Evolutionary conservation across 1,140 invertebrate genomes (phyloP), one percentile per base, ranked within the genome.

Genomic region (Microplitis mediator): DNA sequence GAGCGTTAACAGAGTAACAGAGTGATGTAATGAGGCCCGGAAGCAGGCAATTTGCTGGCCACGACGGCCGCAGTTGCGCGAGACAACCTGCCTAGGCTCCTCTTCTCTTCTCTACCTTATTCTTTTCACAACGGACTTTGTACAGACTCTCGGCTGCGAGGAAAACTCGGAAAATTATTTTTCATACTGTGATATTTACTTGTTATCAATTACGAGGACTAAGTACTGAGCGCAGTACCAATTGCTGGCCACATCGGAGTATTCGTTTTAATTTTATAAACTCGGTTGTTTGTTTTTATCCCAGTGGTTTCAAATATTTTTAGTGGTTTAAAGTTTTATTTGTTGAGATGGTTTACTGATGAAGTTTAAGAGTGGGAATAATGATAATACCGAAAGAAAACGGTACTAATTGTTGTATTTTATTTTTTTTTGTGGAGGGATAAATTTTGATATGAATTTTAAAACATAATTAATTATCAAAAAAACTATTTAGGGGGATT

Each of bases 11-110:
- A 86, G 85, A 87, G 85, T 87, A 87, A 87, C 85, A 87, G 86
- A 86, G 85, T 87, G 86, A 87, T 87, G 86, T 87, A 87, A 87
- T 87, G 86, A 87, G 86, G 86, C 85, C 86, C 86, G 86, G 86
- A 87, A 87, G 85, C 84, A 84, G 81, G 82, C 85, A 87, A 87
- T 87, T 87, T 86, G 84, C 80, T 81, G 78, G 69, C 76, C 80
- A 82, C 83, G 80, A 77, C 78, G 73, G 79, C 76, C 79, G 78
- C 82, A 85, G 86, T 86, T 84, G 82, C 81, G 80, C 84, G 85
- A 86, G 84, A 84, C 83, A 86, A 85, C 83, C 82, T 87, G 84
- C 80, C 79, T 78, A 79, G 39, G 39, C 39, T 45, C 39, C 11
- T 9, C 39, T 45, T 11, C 39, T 45, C 67, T 66, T 70, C 58